Percentiles rank a stretch among this genome's conserved stretches.
These are phyloP conservation scores for Frieseomelitta varia DNA, from an alignment of 1,140 invertebrate genomes.

Conservation along the genomic window DNA sequence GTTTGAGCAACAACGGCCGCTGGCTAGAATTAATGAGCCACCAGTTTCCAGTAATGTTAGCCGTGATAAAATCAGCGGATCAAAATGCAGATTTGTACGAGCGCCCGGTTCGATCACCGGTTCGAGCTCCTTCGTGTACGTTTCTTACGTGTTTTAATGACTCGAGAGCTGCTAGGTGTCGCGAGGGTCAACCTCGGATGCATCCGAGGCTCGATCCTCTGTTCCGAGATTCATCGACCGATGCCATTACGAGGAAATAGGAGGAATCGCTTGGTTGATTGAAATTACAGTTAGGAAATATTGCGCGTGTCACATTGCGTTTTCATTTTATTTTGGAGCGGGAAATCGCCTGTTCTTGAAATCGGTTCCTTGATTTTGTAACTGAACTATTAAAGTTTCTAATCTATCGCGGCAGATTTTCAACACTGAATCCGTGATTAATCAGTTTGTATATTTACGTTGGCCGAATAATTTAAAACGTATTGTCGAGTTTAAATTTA, in stretches of 20 bases:
- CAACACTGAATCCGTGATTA: too few species aligned
- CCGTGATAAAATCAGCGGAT: slow-evolving; percentile 60
- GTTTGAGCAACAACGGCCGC: slow-evolving; percentile 55
- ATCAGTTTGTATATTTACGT: too few species aligned
- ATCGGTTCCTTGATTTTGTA: too few species aligned
- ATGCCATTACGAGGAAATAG: too few species aligned
- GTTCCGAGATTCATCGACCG: not conserved
- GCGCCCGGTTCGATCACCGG: slow-evolving; percentile 23
- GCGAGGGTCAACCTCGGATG: slow-evolving; percentile 6
- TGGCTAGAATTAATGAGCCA: slow-evolving; percentile 61
- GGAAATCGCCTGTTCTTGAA: too few species aligned
- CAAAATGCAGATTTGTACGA: slow-evolving; percentile 60
- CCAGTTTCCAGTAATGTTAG: slow-evolving; percentile 56
- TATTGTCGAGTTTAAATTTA: too few species aligned
- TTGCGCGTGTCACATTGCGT: not conserved
- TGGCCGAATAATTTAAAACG: too few species aligned
- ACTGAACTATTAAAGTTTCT: too few species aligned
- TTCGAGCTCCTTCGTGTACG: slow-evolving; percentile 4
- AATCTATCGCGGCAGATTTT: too few species aligned
- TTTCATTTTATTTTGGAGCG: too few species aligned
- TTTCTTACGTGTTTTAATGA: slow-evolving; percentile 28
- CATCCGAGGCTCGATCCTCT: slow-evolving; percentile 19
- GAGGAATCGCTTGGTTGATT: not conserved
- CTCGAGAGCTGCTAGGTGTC: slow-evolving; percentile 18
- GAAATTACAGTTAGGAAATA: not conserved